Conservation (phyloP, 2,797 vertebrate genomes). For the Scomberomorus guttatus region DNA sequence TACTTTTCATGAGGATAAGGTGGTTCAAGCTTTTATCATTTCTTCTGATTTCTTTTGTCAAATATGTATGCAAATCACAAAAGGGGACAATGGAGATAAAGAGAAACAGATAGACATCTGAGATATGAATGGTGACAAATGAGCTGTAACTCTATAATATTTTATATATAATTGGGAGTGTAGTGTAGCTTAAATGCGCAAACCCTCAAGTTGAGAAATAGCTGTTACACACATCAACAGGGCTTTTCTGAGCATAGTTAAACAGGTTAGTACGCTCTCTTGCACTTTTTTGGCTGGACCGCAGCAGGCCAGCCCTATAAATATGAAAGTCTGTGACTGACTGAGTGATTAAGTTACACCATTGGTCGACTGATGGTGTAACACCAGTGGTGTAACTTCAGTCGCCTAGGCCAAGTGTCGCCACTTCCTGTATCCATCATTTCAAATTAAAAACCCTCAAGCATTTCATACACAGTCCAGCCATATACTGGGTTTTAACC, state of each 20-base stretch:
- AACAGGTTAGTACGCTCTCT: background rate
- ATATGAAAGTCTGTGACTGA: too few species aligned
- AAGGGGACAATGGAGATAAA: background rate
- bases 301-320: too few species aligned
- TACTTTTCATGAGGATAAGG: too few species aligned
- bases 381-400: too few species aligned
- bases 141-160: background rate
- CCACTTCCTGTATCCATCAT: too few species aligned
- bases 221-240: background rate
- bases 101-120: background rate
- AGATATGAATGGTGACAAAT: conserved; percentile 7
- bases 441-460: too few species aligned
- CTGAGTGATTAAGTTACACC: too few species aligned
- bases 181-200: background rate
- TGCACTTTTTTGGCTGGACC: background rate
- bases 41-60: background rate
- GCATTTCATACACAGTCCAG: too few species aligned
- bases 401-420: too few species aligned
- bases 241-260: conserved; percentile 7
- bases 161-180: background rate
- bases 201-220: background rate
- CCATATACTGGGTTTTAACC: too few species aligned
- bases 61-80: background rate
- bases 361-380: too few species aligned
- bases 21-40: too few species aligned